A percentile compares a stretch with the other conserved stretches of the same genome.
phyloP scores from a whole-genome alignment of 2,113 vertebrate species.

The Pitta sordida region DNA sequence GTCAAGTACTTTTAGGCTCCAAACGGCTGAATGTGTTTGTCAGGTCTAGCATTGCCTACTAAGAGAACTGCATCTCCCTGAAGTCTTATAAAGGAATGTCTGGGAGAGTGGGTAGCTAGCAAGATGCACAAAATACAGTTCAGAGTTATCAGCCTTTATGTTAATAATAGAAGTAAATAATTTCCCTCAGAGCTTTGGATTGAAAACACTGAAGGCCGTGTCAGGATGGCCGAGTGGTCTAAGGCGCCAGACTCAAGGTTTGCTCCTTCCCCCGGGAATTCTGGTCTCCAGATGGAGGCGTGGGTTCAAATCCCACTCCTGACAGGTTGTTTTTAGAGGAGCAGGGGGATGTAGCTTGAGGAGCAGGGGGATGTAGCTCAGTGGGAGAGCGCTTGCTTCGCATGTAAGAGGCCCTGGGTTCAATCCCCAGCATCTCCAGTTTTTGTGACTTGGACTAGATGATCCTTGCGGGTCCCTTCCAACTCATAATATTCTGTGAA shows the following conservation, averaged over 20 bases:
- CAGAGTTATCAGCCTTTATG: neutral
- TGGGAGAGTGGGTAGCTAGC: neutral
- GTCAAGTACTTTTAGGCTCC: neutral
- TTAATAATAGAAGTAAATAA: neutral
- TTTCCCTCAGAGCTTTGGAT: neutral
- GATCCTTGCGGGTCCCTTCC: too few relatives aligned
- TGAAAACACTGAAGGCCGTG: neutral
- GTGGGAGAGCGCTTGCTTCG: conserved; percentile 5
- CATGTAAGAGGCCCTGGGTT: conserved; percentile 4
- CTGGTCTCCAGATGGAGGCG: too few relatives aligned
- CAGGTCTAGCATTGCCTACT: neutral
- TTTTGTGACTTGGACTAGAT: too few relatives aligned
- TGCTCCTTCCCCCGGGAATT: too few relatives aligned
- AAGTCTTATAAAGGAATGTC: neutral
- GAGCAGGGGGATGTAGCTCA: neutral
- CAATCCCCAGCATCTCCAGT: neutral
- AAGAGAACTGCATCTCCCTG: neutral
- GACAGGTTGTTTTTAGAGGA: too few relatives aligned
- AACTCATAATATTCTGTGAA: too few relatives aligned
- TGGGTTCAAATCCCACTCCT: too few relatives aligned
- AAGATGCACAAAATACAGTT: neutral
- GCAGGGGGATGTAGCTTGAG: too few relatives aligned
- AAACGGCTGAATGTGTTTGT: neutral
- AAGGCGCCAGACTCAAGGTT: too few relatives aligned
- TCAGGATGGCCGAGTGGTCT: too few relatives aligned